phyloP scores from a whole-genome alignment of 2,797 vertebrate species.

The Nyctibius grandis region DNA sequence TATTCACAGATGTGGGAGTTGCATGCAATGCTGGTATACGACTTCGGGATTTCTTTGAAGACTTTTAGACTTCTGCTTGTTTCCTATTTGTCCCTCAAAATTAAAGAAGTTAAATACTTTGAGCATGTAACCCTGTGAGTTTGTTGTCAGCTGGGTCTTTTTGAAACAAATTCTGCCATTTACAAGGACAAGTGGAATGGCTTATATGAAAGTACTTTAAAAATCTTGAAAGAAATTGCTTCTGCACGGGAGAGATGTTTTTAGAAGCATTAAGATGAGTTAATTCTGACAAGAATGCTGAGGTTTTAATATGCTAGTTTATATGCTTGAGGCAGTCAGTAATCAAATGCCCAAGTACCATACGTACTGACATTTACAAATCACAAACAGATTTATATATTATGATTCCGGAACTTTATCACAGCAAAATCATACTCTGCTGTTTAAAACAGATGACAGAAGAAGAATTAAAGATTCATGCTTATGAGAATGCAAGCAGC shows the following conservation, averaged over 20 bases:
- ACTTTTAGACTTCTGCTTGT: not conserved
- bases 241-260: not conserved
- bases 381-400: conserved; percentile 48
- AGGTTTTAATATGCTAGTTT: conserved; percentile 45
- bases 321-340: conserved; percentile 40
- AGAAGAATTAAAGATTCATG: conserved; percentile 8
- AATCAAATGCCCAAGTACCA: conserved; percentile 31
- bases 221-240: not conserved
- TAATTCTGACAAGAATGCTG: conserved; percentile 42
- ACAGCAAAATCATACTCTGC: conserved; percentile 4
- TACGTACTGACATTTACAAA: conserved; percentile 43
- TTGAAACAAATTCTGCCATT: not conserved
- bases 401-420: conserved; percentile 38
- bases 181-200: not conserved
- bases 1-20: not conserved
- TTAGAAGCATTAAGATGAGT: not conserved
- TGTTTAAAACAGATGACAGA: conserved; percentile 22
- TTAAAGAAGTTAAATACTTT: not conserved
- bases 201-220: not conserved
- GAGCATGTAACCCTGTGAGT: not conserved
- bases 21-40: not conserved
- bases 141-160: not conserved
- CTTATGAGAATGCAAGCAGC: not conserved
- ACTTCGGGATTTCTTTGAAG: not conserved
- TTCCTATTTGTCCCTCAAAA: not conserved